Evolutionary conservation across 1,140 invertebrate species (phyloP), one percentile per base, ranked within the genome.

Genomic region (Caenorhabditis briggsae): DNA sequence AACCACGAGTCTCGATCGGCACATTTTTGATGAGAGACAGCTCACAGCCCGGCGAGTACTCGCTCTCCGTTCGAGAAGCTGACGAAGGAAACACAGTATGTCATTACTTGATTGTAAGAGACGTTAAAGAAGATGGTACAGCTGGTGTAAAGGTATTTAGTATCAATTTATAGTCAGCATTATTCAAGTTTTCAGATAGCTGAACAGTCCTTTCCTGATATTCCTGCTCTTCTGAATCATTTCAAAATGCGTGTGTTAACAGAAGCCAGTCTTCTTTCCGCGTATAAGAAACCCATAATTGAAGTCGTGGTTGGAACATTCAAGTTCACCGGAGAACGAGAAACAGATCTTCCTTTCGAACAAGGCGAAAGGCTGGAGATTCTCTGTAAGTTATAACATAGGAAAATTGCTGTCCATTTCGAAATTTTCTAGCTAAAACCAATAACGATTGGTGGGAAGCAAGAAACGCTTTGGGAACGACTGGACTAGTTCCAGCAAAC

Each of bases 361-460:
- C 96, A 96, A 94, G 97, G 96, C 41, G 97, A 99, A 93, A 95
- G 97, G 89, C 93, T 99, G 87, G 96, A 96, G 58, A 94, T 99
- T 82, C 95, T 98, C 85, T 58, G 70, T 78, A 46, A 78, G 70
- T 23, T 70, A 18, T 16, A 16, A 16, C 11, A 0, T 14, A 16
- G 9, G 11, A 53, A 53, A 53, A 0, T 53, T 53, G 2, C 11
- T 14, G 16, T 14, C 11, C 11, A 2, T 53, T 53, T 11, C 50
- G 11, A 53, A 53, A 53, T 16, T 65, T 65, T 70, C 2, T 46
- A 78, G 70, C 95, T 84, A 97, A 98, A 93, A 97, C 98, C 92
- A 97, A 99, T 93, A 96, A 97, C 82, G 96, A 97, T 90, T 98
- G 97, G 97, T 98, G 97, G 97, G 97, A 96, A 84, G 97, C 97